phyloP scores from a whole-genome alignment of 2,797 vertebrate genomes.

The Dendrocincla fuliginosa region DNA sequence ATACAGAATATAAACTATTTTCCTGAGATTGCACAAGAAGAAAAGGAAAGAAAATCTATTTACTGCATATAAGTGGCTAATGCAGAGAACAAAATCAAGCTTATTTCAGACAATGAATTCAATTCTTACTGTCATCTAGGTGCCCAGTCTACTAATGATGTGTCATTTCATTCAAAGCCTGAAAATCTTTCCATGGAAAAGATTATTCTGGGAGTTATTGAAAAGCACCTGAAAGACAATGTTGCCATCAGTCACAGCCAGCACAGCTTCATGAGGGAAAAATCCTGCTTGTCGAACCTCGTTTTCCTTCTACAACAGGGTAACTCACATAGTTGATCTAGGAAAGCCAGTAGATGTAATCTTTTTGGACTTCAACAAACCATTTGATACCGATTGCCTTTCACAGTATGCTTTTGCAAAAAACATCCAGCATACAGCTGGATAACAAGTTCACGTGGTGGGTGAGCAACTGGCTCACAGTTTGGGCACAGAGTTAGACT shows the following conservation, averaged over 20 bases:
- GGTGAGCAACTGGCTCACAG: accelerated
- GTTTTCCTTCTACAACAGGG: neutral
- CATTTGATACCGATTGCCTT: neutral
- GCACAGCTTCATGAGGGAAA: neutral
- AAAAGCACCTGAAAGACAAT: neutral
- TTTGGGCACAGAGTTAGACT: neutral
- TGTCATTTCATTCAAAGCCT: neutral
- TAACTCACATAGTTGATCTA: neutral
- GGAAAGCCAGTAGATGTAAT: neutral
- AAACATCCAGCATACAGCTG: neutral
- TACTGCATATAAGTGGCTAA: neutral
- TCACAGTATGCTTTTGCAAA: neutral
- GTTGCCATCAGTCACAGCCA: neutral
- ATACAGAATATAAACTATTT: neutral
- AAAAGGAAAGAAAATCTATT: neutral
- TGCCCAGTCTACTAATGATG: neutral
- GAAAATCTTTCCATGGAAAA: neutral
- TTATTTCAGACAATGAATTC: neutral
- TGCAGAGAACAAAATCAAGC: neutral
- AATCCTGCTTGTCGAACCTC: neutral
- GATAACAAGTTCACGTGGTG: neutral
- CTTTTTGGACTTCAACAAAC: neutral
- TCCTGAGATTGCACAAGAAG: neutral
- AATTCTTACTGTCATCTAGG: neutral
- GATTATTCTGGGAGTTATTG: neutral